Percentiles rank a stretch among this genome's conserved stretches.
phyloP scores from a whole-genome alignment of 2,888 invertebrate species.

The Smittia sp. region DNA sequence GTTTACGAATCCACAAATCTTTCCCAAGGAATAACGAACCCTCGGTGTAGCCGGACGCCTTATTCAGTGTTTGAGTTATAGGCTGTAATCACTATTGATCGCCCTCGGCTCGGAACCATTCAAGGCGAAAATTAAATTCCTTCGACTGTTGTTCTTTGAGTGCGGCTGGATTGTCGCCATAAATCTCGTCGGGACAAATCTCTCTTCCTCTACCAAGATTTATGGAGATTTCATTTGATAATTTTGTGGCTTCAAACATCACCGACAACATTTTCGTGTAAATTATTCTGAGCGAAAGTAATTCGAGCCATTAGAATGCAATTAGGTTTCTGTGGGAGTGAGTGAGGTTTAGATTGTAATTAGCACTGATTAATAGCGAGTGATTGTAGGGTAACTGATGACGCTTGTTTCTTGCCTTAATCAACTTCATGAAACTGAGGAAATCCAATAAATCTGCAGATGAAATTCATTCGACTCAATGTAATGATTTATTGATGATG shows the following conservation, averaged over 20 bases:
- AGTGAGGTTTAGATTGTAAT: no score
- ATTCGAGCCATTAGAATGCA: no score
- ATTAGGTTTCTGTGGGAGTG: no score
- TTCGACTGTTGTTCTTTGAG: background rate
- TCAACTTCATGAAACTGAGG: background rate
- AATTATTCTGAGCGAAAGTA: no score
- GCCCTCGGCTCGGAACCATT: background rate
- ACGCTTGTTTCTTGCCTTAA: no score
- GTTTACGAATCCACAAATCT: background rate
- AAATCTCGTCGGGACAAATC: background rate
- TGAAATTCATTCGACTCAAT: constrained; percentile 6
- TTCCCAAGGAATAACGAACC: background rate
- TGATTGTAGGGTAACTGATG: no score
- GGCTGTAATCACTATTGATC: background rate
- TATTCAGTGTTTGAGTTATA: background rate
- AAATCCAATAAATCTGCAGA: background rate
- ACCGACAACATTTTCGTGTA: no score
- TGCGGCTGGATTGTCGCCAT: background rate
- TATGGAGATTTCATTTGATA: background rate
- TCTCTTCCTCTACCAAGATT: background rate
- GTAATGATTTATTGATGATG: background rate
- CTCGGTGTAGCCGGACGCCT: background rate
- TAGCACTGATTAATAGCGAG: no score
- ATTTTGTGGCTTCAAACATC: background rate
- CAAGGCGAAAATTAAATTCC: background rate